phyloP scores from a whole-genome alignment of 2,113 vertebrate species.

The Columba janthina region DNA sequence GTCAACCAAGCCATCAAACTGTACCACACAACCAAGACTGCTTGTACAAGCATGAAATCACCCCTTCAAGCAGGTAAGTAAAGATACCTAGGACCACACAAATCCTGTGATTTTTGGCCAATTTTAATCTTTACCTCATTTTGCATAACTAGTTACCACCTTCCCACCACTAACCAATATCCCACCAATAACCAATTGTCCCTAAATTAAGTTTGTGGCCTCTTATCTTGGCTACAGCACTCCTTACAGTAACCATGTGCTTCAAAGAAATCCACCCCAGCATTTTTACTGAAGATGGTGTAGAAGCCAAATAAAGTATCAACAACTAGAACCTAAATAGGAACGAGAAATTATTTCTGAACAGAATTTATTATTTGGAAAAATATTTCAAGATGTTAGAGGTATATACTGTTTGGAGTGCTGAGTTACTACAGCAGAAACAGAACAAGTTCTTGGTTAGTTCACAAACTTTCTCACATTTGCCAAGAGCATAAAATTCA shows the following conservation, averaged over 20 bases:
- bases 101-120: not conserved
- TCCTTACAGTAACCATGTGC: rapidly evolving
- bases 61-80: rapidly evolving
- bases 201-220: not conserved
- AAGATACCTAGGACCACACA: not conserved
- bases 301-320: not conserved
- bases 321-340: not conserved
- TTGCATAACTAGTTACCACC: not conserved
- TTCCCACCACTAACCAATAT: not conserved
- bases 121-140: not conserved
- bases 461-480: not conserved
- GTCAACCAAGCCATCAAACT: not conserved
- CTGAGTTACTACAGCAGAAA: not conserved
- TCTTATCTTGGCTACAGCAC: not conserved
- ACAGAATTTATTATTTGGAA: not conserved
- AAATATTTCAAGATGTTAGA: not conserved
- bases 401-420: not conserved
- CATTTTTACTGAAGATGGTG: not conserved
- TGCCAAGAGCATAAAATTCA: not conserved
- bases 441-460: not conserved
- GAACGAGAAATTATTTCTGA: not conserved
- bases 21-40: not conserved
- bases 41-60: not conserved
- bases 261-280: not conserved
- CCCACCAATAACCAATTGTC: not conserved